These are phyloP conservation scores for Gymnothorax javanicus DNA, from an alignment of 2,797 vertebrate species.

Conservation along the genomic window DNA sequence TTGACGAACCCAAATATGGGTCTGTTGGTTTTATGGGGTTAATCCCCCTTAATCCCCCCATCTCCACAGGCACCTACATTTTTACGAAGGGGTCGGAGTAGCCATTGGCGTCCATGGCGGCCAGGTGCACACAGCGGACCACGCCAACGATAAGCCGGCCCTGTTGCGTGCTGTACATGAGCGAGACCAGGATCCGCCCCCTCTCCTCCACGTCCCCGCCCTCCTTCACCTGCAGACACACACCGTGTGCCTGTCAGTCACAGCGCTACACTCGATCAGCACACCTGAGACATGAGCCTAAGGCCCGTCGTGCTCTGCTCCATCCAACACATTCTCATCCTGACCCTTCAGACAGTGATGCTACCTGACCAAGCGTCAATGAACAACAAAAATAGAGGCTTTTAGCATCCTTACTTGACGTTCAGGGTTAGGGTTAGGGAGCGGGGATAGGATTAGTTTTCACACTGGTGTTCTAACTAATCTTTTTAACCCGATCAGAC, in stretches of 20 bases:
- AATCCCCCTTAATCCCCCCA: no score
- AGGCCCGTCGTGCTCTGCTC: no score
- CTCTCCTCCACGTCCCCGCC: conserved; percentile 85
- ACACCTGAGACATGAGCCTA: not conserved
- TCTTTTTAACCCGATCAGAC: not conserved
- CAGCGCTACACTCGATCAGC: not conserved
- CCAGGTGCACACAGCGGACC: conserved; percentile 91
- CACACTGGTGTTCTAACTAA: no score
- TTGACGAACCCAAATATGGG: no score
- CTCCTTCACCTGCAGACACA: conserved; percentile 65
- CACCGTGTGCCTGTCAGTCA: conserved; percentile 53
- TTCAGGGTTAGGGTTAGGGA: no score
- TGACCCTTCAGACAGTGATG: no score
- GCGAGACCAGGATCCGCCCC: conserved; percentile 90
- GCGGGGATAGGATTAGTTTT: no score
- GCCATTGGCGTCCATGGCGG: conserved; percentile 95
- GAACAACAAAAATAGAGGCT: no score
- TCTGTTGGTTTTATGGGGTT: no score
- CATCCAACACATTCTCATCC: not conserved
- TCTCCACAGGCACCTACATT: conserved; percentile 73
- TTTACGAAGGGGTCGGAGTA: conserved; percentile 98
- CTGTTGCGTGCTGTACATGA: conserved; percentile 92
- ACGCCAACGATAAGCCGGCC: conserved; percentile 88
- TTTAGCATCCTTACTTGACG: no score
- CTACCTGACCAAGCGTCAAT: no score